Base-by-base conservation (phyloP, 2,797 vertebrate species). In the Tiaroga cobitis region DNA sequence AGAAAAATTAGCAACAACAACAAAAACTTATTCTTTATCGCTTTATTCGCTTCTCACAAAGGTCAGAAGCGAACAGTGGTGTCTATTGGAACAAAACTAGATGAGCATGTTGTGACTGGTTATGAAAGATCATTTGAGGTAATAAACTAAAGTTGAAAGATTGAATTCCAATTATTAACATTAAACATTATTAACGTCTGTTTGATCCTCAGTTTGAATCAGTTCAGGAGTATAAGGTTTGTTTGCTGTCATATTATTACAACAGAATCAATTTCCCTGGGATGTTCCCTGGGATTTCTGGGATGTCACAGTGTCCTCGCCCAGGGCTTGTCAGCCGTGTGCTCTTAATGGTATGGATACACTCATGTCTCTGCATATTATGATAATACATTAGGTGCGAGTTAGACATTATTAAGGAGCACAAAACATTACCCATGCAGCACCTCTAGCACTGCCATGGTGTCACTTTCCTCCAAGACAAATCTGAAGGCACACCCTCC, bases 401-500 rank as follows among this genome's bases (percentile, higher is more conserved):
- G 84, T 80, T 74, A 65, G 56, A 77, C 69, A 79, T 74, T 74
- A 74, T 80, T 59, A 82, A 37, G 26, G 24, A 75, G 75, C 69
- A 43, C 49, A 85, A 75, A 85, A 76, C 39, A 79, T 78, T 80
- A 84, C 61, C 87, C 43, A 86, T 78, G 83, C 80, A 87, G 51
- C 81, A 82, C 73, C 78, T 76, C 61, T 65, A 77, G 84, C 43
- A 32, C 85, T 87, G 81, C 88, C 86, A 88, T 82, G 87, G 87
- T 81, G 86, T 82, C 85, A 86, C 74, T 88, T 86, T 81, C 85
- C 81, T 90, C 86, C 70, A 51, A 79, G 81, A 54, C 73, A 79
- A 76, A 73, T 85, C 65, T 76, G 69, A 88, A 84, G 87, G 83
- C 84, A 84, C 81, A 89, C 69, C 74, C 86, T 88, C 63, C 54